Conservation (phyloP, 2,797 vertebrate species). For the Thaleichthys pacificus region DNA sequence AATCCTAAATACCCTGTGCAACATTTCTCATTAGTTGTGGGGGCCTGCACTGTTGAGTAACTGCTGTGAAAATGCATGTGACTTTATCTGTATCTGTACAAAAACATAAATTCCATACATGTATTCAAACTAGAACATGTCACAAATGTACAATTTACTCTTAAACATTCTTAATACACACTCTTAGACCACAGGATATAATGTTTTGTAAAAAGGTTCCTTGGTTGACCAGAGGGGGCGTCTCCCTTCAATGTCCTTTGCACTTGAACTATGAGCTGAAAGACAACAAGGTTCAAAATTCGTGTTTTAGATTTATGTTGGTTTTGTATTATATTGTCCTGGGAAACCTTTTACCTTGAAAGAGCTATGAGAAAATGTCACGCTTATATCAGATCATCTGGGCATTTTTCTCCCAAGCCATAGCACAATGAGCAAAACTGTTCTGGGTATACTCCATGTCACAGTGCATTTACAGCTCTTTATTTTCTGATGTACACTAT, state of each 20-base stretch:
- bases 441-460: constrained; percentile 74
- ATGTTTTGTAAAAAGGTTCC: neutral
- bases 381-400: neutral
- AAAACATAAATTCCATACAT: neutral
- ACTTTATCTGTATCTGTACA: too few species aligned
- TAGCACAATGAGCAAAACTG: neutral
- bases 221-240: neutral
- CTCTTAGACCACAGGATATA: neutral
- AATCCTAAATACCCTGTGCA: constrained; percentile 26
- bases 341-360: neutral
- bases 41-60: neutral
- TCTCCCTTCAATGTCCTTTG: neutral
- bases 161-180: too few species aligned
- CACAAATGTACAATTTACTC: too few species aligned
- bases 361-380: neutral
- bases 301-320: neutral
- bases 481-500: constrained; percentile 68
- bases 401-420: neutral
- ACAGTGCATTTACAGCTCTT: constrained; percentile 77
- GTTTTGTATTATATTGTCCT: neutral
- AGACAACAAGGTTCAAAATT: neutral
- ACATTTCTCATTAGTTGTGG: constrained; percentile 3
- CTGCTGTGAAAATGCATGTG: neutral
- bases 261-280: neutral
- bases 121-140: neutral